A percentile compares a stretch with the other conserved stretches of the same genome.
Evolutionary conservation across 1,140 invertebrate species (phyloP).

Genomic region (Atta colombica): DNA sequence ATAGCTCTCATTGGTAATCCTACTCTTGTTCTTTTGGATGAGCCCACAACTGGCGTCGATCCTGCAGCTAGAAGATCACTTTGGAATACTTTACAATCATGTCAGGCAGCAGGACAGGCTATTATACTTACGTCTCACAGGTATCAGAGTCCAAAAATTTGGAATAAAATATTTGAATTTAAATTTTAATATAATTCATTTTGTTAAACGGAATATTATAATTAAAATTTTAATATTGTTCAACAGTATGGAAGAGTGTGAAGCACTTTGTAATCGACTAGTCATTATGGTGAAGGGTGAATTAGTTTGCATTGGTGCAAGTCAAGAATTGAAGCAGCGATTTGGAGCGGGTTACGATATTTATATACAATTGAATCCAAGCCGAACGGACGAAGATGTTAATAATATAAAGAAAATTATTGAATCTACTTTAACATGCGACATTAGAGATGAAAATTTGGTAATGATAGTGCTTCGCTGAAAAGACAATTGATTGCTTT

Average conservation of each 20-base stretch:
- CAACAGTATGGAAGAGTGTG: slow-evolving; percentile 96
- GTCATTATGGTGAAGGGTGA: slow-evolving; percentile 96
- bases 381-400: slow-evolving; percentile 69
- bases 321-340: slow-evolving; percentile 90
- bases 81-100: slow-evolving; percentile 91
- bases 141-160: slow-evolving; percentile 73
- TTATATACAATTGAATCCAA: slow-evolving; percentile 82
- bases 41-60: slow-evolving; percentile 93
- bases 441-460: slow-evolving; percentile 82
- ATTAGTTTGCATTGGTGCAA: slow-evolving; percentile 90
- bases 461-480: slow-evolving; percentile 69
- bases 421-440: slow-evolving; percentile 78
- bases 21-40: slow-evolving; percentile 91
- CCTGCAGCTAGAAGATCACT: slow-evolving; percentile 93
- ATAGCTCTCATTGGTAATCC: slow-evolving; percentile 95
- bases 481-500: not conserved
- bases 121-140: slow-evolving; percentile 93
- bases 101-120: slow-evolving; percentile 89
- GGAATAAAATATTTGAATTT: slow-evolving; percentile 10
- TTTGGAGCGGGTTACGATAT: slow-evolving; percentile 88
- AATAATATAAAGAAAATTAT: slow-evolving; percentile 80
- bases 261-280: slow-evolving; percentile 94
- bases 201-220: not conserved
- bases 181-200: not conserved
- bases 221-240: slow-evolving; percentile 27